Evolutionary conservation across 2,797 vertebrate genomes (phyloP).

Genomic region (Emydoidea blandingii): DNA sequence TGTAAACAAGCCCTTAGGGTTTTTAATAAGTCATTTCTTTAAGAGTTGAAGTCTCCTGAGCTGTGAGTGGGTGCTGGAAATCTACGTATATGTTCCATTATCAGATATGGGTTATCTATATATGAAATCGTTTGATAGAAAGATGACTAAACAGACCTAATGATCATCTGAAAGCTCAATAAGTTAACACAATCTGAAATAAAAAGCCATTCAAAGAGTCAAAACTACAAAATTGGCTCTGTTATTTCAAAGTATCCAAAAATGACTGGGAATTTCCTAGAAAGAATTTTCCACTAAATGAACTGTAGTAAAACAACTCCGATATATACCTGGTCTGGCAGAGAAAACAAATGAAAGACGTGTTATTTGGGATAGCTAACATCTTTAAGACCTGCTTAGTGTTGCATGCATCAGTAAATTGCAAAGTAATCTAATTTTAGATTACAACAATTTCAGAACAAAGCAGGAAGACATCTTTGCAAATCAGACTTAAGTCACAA

Average conservation of each 20-base stretch:
- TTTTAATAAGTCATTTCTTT: neutral
- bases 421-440: neutral
- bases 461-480: neutral
- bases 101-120: neutral
- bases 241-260: neutral
- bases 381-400: neutral
- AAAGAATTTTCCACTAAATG: neutral
- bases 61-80: neutral
- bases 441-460: neutral
- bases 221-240: neutral
- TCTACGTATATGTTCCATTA: neutral
- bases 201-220: neutral
- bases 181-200: neutral
- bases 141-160: neutral
- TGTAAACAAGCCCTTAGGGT: neutral
- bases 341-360: neutral
- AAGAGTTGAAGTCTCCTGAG: neutral
- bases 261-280: neutral
- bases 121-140: neutral
- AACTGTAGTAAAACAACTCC: neutral
- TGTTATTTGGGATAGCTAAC: neutral
- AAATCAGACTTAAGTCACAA: neutral
- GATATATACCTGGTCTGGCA: neutral
- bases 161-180: neutral
- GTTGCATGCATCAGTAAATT: neutral